Conservation (phyloP, 2,113 vertebrate species). For the Arenaria interpres region DNA sequence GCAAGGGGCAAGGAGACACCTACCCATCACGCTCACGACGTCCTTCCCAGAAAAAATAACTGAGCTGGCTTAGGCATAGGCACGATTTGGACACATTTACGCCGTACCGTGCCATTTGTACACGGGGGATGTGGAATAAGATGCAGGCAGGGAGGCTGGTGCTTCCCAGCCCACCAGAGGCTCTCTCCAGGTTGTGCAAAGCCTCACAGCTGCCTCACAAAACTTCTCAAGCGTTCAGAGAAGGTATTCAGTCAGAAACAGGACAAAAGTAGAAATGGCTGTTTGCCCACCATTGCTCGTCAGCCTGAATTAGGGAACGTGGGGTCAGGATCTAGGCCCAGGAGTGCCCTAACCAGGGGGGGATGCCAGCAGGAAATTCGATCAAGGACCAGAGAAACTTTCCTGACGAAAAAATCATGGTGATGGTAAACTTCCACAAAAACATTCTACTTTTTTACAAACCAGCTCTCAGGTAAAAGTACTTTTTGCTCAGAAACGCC, state of each 20-base stretch:
- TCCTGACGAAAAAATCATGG: neutral
- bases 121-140: rapidly evolving
- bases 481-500: neutral
- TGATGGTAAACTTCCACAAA: neutral
- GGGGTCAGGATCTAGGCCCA: neutral
- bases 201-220: neutral
- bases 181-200: neutral
- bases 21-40: rapidly evolving
- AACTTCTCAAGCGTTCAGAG: neutral
- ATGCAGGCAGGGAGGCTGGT: neutral
- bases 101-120: rapidly evolving
- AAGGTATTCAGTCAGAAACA: neutral
- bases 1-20: neutral
- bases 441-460: neutral
- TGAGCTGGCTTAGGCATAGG: neutral
- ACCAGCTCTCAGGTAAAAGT: neutral
- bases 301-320: neutral
- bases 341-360: neutral
- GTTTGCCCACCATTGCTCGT: rapidly evolving
- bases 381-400: neutral
- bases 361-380: neutral
- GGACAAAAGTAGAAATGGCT: neutral
- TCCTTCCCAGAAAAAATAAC: neutral
- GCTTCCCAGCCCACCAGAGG: neutral
- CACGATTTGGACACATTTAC: rapidly evolving